A percentile compares a stretch with the other conserved stretches of the same genome.
These are phyloP conservation scores for Rhagophthalmus giganteus DNA, from an alignment of 2,888 invertebrate genomes.

Conservation along the genomic window DNA sequence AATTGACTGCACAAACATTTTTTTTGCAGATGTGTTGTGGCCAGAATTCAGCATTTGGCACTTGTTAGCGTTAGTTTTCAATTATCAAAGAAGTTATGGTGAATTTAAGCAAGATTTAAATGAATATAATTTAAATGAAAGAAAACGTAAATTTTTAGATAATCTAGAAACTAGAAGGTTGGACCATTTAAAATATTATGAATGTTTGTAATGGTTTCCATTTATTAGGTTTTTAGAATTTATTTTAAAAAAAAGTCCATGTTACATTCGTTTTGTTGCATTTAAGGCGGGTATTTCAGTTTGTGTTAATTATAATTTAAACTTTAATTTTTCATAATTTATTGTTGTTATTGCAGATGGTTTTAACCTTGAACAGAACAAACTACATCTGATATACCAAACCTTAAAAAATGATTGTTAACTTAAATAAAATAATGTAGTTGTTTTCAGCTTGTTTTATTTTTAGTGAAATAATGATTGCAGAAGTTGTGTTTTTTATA, in stretches of 20 bases:
- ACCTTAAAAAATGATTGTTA: too few relatives aligned
- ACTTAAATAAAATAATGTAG: too few relatives aligned
- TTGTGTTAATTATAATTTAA: background rate
- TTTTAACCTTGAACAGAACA: too few relatives aligned
- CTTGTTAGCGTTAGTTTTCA: constrained; percentile 80
- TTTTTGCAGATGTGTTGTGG: constrained; percentile 91
- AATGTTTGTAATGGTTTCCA: constrained; percentile 7
- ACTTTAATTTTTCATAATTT: background rate
- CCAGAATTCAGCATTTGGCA: constrained; percentile 96
- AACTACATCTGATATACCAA: too few relatives aligned
- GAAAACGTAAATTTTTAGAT: constrained; percentile 54
- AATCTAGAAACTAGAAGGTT: constrained; percentile 53
- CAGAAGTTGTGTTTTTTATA: too few relatives aligned
- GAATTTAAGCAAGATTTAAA: constrained; percentile 36
- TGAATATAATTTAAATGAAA: constrained; percentile 37
- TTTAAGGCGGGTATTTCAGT: background rate
- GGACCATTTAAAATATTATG: constrained; percentile 40
- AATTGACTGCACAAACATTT: constrained; percentile 77
- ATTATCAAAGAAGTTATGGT: constrained; percentile 72
- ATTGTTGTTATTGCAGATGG: too few relatives aligned
- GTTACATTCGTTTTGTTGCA: too few relatives aligned
- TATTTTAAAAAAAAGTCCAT: too few relatives aligned
- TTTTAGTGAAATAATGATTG: too few relatives aligned
- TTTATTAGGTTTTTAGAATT: background rate
- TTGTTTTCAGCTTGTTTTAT: too few relatives aligned